Evolutionary conservation across 2,797 vertebrate species (phyloP).

Genomic region (Anguilla marmorata): DNA sequence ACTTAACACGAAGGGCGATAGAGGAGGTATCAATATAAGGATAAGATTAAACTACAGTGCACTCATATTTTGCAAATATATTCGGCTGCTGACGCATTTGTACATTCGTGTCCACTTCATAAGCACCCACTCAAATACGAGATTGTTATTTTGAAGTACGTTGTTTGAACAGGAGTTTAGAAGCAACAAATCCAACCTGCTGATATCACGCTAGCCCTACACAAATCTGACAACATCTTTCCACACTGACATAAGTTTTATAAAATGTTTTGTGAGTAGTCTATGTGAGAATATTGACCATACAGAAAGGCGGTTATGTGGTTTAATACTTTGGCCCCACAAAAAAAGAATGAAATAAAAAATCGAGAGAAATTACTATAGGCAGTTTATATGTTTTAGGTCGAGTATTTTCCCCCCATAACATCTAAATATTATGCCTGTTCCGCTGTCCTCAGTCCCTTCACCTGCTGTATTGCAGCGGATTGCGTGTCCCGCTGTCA

Average conservation of each 20-base stretch:
- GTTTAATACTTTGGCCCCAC: neutral
- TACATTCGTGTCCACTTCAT: neutral
- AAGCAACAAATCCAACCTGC: neutral
- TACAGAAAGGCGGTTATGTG: neutral
- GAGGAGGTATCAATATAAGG: neutral
- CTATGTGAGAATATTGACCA: neutral
- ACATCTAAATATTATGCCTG: neutral
- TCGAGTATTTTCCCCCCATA: neutral
- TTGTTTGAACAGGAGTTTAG: neutral
- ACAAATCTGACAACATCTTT: neutral
- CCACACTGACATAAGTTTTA: neutral
- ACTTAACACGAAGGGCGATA: neutral
- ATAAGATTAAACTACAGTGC: neutral
- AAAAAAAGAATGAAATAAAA: neutral
- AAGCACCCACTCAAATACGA: neutral
- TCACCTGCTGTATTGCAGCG: neutral
- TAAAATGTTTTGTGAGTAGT: neutral
- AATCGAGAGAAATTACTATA: neutral
- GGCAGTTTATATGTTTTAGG: neutral
- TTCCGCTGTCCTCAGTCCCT: neutral
- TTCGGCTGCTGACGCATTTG: neutral
- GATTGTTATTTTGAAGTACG: neutral
- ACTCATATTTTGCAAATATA: neutral
- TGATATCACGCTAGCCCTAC: neutral
- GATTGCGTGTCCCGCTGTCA: conserved; percentile 9